phyloP scores from a whole-genome alignment of 2,797 vertebrate species.

The Pangasius larnaudii region DNA sequence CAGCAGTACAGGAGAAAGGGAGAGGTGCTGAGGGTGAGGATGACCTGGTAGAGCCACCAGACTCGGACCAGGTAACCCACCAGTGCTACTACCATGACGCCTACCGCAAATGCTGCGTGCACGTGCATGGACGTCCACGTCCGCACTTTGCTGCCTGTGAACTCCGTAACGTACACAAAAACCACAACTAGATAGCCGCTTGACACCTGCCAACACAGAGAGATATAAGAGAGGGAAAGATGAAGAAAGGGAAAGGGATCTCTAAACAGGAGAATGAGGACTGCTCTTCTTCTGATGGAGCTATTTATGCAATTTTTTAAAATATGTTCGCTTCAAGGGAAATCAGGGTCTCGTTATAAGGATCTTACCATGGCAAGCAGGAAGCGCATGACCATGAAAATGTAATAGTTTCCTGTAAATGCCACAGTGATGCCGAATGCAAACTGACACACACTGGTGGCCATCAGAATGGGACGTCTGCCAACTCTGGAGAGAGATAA shows the following conservation, averaged over 20 bases:
- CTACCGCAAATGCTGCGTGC: constrained; percentile 89
- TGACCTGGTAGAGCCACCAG: constrained; percentile 93
- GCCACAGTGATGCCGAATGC: constrained; percentile 82
- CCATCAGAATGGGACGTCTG: constrained; percentile 84
- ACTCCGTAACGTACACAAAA: constrained; percentile 95
- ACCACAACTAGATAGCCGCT: constrained; percentile 94
- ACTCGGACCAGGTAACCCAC: constrained; percentile 86
- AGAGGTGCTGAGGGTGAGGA: constrained; percentile 83
- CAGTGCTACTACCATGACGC: constrained; percentile 89
- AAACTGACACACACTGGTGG: constrained; percentile 86
- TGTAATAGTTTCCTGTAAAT: constrained; percentile 85
- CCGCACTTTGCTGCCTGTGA: constrained; percentile 87
- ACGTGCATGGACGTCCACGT: constrained; percentile 94
- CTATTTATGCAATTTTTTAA: neutral
- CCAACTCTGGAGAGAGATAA: constrained; percentile 75
- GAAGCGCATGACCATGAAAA: constrained; percentile 84
- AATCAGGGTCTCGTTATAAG: neutral
- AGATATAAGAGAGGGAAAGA: neutral
- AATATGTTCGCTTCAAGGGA: neutral
- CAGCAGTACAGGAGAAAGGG: constrained; percentile 92
- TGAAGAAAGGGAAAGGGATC: neutral
- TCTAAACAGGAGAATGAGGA: neutral
- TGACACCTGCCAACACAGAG: constrained; percentile 74
- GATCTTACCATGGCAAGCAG: constrained; percentile 89
- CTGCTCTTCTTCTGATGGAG: neutral